These are phyloP conservation scores for Hirtodrosophila histrioides DNA, from an alignment of 2,888 invertebrate genomes.

Conservation along the genomic window DNA sequence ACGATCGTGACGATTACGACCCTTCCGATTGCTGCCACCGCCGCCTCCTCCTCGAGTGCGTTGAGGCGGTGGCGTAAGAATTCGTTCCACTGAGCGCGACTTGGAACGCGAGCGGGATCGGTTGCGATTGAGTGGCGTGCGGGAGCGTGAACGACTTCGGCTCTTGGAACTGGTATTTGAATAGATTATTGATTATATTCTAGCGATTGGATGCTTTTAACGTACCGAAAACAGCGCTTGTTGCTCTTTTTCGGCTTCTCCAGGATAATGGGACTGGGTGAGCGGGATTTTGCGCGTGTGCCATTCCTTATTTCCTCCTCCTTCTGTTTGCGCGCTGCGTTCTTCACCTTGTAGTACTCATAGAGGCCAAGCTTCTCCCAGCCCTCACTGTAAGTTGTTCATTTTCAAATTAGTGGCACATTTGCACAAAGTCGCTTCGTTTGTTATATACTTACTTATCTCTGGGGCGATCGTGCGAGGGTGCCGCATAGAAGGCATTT, in stretches of 20 bases:
- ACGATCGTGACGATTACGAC: constrained; percentile 79
- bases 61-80: constrained; percentile 55
- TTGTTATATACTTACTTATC: constrained; percentile 88
- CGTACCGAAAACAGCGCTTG: constrained; percentile 88
- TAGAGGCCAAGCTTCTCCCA: constrained; percentile 99
- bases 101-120: constrained; percentile 84
- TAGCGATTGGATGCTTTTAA: background rate
- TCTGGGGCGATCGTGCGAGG: constrained; percentile 96
- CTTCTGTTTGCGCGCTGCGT: constrained; percentile 94
- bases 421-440: too few relatives aligned
- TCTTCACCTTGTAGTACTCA: constrained; percentile 99
- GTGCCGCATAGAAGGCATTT: constrained; percentile 97
- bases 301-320: constrained; percentile 92
- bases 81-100: constrained; percentile 83
- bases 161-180: constrained; percentile 84
- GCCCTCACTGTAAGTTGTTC: constrained; percentile 89
- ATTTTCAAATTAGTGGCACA: background rate
- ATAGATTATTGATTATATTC: background rate
- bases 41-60: constrained; percentile 37
- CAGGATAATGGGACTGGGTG: constrained; percentile 91
- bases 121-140: constrained; percentile 84
- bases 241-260: constrained; percentile 85
- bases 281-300: constrained; percentile 89
- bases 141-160: constrained; percentile 86
- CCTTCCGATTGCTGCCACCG: constrained; percentile 78